phyloP scores from a whole-genome alignment of 1,140 invertebrate species.

The Oppia nitens region DNA sequence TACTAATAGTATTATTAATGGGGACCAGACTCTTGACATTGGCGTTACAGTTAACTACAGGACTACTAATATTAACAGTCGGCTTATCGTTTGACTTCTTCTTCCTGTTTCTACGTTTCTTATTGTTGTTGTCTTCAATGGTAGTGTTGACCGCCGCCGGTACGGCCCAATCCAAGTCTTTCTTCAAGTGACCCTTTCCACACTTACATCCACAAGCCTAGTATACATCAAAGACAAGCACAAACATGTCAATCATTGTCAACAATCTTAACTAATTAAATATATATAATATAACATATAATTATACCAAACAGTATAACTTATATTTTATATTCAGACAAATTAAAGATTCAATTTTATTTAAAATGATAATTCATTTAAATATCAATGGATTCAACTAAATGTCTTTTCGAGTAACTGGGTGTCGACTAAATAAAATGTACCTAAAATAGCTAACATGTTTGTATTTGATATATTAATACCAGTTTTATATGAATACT shows the following conservation, averaged over 20 bases:
- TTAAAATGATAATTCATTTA: too few relatives aligned
- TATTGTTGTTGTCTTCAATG: constrained; percentile 21
- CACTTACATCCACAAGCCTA: constrained; percentile 38
- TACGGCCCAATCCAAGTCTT: constrained; percentile 77
- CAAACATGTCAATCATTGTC: background rate
- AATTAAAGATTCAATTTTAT: too few relatives aligned
- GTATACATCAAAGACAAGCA: background rate
- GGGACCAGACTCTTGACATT: constrained; percentile 8
- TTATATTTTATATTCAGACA: too few relatives aligned
- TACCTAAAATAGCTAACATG: too few relatives aligned
- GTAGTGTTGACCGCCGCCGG: constrained; percentile 15
- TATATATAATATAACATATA: too few relatives aligned
- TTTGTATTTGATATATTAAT: too few relatives aligned
- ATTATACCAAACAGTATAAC: too few relatives aligned
- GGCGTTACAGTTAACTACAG: background rate
- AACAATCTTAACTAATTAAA: too few relatives aligned
- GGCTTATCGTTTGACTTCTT: constrained; percentile 40
- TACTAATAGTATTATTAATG: constrained; percentile 10
- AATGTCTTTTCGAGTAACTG: too few relatives aligned
- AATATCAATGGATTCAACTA: too few relatives aligned
- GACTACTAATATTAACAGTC: constrained; percentile 30
- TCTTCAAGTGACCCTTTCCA: constrained; percentile 74
- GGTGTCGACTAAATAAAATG: too few relatives aligned
- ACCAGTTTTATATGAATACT: too few relatives aligned
- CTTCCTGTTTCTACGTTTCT: constrained; percentile 31